These are phyloP conservation scores for Cheilosia scutellata DNA, from an alignment of 2,888 invertebrate species.

Conservation along the genomic window DNA sequence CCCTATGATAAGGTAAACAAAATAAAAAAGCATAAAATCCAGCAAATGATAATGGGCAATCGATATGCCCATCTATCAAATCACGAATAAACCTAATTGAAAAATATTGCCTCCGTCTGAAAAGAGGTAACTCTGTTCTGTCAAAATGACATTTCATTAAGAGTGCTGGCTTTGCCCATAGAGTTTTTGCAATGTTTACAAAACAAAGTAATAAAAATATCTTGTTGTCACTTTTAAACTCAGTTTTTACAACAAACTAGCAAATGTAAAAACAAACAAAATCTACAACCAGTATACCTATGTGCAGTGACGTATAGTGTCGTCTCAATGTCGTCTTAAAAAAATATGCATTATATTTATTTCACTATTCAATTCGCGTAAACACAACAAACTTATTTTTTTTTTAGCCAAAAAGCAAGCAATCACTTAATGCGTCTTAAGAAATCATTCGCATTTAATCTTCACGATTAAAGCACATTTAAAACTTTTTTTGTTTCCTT, in stretches of 20 bases:
- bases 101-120: no score
- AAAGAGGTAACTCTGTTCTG: no score
- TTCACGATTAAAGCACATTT: slow-evolving; percentile 42
- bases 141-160: no score
- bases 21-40: no score
- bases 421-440: slow-evolving; percentile 45
- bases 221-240: background rate
- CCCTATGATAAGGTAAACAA: no score
- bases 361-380: slow-evolving; percentile 3
- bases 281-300: background rate
- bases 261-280: background rate
- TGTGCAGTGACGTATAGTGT: background rate
- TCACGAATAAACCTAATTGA: no score
- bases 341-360: background rate
- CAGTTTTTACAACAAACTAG: background rate
- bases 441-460: slow-evolving; percentile 41
- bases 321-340: slow-evolving; percentile 4
- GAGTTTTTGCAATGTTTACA: no score
- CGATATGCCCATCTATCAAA: no score
- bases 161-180: no score
- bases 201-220: no score
- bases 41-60: no score
- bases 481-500: slow-evolving; percentile 10
- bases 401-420: slow-evolving; percentile 39
- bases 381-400: background rate